Base-by-base conservation (phyloP, 2,797 vertebrate species). In the Chrosomus eos region DNA sequence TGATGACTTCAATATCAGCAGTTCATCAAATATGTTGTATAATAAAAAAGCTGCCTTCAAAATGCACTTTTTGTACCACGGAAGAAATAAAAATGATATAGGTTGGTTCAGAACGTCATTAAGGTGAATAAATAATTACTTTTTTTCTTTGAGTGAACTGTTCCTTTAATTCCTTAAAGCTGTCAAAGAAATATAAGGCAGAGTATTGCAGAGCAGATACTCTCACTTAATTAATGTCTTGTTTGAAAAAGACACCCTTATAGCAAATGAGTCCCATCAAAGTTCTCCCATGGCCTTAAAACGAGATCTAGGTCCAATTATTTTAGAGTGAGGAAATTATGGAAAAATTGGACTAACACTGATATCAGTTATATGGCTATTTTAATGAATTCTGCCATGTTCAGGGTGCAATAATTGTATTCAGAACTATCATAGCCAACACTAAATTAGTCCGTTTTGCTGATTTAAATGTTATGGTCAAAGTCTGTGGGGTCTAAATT, bases 381-480 rank as follows among this genome's bases (percentile, higher is more conserved):
- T 88, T 87, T 84, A 87, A 79, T 84, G 78, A 87, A 87, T 78
- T 75, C 83, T 87, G 88, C 87, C 87, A 87, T 64, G 87, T 85
- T 67, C 38, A 81, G 84, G 85, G 82, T 79, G 38, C 21, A 81
- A 83, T 88, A 88, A 89, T 88, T 87, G 80, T 86, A 85, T 82
- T 82, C 82, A 76, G 87, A 66, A 87, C 82, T 79, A 81, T 89
- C 84, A 83, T 64, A 79, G 55, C 83, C 87, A 81, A 53, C 64
- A 72, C 77, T 75, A 84, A 81, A 84, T 84, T 67, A 88, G 62
- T 84, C 85, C 58, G 48, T 71, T 88, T 23, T 86, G 64, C 75
- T 48, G 73, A 86, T 89, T 91, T 90, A 90, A 92, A 92, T 90
- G 89, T 93, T 91, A 91, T 82, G 90, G 92, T 91, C 85, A 90